Evolutionary conservation across 1,140 invertebrate genomes (phyloP), one percentile per base, ranked within the genome.

Genomic region (Pseudomyrmex dendroicus): DNA sequence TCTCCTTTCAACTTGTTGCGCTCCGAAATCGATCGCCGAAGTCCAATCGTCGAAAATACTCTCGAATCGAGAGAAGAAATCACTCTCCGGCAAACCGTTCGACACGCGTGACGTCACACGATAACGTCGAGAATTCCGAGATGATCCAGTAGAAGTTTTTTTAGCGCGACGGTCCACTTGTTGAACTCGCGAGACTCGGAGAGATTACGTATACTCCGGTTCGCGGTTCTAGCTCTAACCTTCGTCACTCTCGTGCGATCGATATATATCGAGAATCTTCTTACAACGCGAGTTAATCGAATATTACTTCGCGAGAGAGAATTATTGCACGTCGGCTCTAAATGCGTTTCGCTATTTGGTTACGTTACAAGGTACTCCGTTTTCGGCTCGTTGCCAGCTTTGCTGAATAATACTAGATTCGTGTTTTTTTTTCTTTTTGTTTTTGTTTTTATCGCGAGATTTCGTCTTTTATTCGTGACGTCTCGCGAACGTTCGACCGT

Each of bases 331-430:
- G 44, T 20, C 63, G 35, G 17, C n/a, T 66, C 35, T 35, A 35
- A 73, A 52, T 8, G 12, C 52, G 50, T n/a, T 59, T 59, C 10
- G 54, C 44, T 78, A 73, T 84, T 87, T 80, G 86, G 82, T 87
- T 87, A 86, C 50, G 52, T 86, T 68, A 73, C 46, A 84, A 86
- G 86, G 84, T 86, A 87, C 86, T 86, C 85, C 10, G 84, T 87
- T 86, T 82, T 54, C 59, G 70, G 15, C 8, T 13, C 22, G 44
- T 73, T 77, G 54, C 66, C 35, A 77, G 73, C 48, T 25, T 83
- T 57, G 59, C 74, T 63, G 20, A 17, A 17, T 72, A 83, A 86
- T 64, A 85, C 85, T 85, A 86, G 4, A 57, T 17, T 25, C 25
- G n/a, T 35, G 2, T 2, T 35, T 35, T 22, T 22, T 22, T 22